Evolutionary conservation across 2,113 vertebrate genomes (phyloP), one percentile per base, ranked within the genome.

Genomic region (Azemiops feae): DNA sequence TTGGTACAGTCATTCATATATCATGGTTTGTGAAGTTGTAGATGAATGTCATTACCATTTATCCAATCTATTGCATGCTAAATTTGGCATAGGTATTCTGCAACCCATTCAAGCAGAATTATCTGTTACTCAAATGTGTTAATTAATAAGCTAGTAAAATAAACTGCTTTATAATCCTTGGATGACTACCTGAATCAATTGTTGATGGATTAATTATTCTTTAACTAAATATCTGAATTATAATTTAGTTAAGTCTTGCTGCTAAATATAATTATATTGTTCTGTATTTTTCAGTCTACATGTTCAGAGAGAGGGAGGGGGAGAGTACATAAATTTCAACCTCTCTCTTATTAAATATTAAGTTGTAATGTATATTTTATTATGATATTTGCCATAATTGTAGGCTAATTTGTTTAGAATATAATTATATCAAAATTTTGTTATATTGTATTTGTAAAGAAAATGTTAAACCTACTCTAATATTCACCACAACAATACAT

Each of bases 241-340:
- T 69, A 69, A n/a, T 34, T 69, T 34, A 34, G 64, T 69, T 69
- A 69, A 22, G 20, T 52, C 16, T 64, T 91, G 50, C 1, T 88
- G 91, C 87, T 91, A 92, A 92, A 85, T 39, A 47, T 88, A 54
- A 53, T 30, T 85, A 88, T 39, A 81, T 39, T n/a, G n/a, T n/a
- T 81, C 16, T 81, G 69, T 81, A 81, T 74, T 74, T 34, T 81
- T 39, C 69, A 81, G 16, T 39, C 34, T 81, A 81, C 5, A 39
- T 39, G 34, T 74, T 74, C 16, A 74, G n/a, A 18, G 5, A 5
- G 16, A 34, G 69, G n/a, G 18, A 74, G 4, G 34, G 5, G 16
- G 2, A 16, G 16, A 69, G 5, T 39, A 34, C 18, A 81, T 81
- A 81, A 39, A 81, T 81, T 16, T 39, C 69, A 81, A 8, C 2